phyloP scores from a whole-genome alignment of 2,888 invertebrate genomes.

The Pecten maximus region DNA sequence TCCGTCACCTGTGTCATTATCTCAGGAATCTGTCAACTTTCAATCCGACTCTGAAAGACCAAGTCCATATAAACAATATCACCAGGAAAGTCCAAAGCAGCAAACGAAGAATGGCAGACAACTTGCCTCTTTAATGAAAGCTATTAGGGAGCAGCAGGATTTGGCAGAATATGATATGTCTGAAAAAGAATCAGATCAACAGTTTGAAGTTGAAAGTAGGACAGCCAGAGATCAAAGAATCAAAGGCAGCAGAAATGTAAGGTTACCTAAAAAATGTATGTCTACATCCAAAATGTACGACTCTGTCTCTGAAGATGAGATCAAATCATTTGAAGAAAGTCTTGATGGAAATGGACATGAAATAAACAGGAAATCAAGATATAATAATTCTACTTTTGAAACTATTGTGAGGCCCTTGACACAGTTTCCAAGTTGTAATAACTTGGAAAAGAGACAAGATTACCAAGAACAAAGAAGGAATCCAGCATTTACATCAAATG shows the following conservation, averaged over 20 bases:
- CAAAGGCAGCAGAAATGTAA: background rate
- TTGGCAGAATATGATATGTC: constrained; percentile 57
- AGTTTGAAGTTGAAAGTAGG: background rate
- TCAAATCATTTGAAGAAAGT: background rate
- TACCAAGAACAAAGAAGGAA: background rate
- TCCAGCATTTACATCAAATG: background rate
- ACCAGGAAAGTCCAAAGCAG: background rate
- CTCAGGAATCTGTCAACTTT: background rate
- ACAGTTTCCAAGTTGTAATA: background rate
- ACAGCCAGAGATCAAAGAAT: background rate
- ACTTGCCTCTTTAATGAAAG: constrained; percentile 49
- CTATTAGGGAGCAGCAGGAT: constrained; percentile 56
- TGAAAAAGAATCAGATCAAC: constrained; percentile 15
- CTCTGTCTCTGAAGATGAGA: background rate
- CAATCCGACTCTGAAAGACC: background rate
- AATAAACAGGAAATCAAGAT: background rate
- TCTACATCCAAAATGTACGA: constrained; percentile 6
- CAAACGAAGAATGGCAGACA: background rate
- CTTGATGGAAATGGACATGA: background rate
- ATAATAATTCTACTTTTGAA: background rate
- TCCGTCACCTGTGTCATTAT: background rate
- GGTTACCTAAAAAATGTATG: background rate
- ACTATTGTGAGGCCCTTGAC: background rate
- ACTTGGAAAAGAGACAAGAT: background rate
- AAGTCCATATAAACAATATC: background rate